phyloP scores from a whole-genome alignment of 2,113 vertebrate species.

The Tylochromis polylepis region DNA sequence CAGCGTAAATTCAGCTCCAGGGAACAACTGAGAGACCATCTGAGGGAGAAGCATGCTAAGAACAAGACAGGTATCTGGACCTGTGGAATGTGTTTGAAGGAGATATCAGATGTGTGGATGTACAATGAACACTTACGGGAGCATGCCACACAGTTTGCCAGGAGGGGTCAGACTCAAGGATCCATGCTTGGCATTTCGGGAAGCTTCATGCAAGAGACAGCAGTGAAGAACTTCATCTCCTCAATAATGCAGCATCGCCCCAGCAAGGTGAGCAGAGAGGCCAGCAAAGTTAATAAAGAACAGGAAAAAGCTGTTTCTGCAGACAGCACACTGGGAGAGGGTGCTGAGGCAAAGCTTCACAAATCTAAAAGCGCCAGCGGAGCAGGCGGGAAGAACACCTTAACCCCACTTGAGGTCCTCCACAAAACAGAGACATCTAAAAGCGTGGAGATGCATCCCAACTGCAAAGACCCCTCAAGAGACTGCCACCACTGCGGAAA shows the following conservation, averaged over 20 bases:
- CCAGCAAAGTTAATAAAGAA: conserved; percentile 51
- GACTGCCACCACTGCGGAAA: conserved; percentile 98
- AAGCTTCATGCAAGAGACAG: conserved; percentile 76
- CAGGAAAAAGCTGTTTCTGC: conserved; percentile 48
- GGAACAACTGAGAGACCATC: conserved; percentile 89
- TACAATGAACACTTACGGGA: conserved; percentile 95
- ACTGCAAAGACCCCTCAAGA: conserved; percentile 94
- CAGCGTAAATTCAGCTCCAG: conserved; percentile 94
- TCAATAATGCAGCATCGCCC: conserved; percentile 80
- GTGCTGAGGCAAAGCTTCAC: conserved; percentile 43
- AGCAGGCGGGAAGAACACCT: conserved; percentile 45
- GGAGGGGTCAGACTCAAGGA: conserved; percentile 84
- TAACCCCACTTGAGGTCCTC: conserved; percentile 66
- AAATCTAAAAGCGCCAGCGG: conserved; percentile 62
- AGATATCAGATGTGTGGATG: conserved; percentile 95
- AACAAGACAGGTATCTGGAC: conserved; percentile 91
- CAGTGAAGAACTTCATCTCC: conserved; percentile 83
- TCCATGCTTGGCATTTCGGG: conserved; percentile 77
- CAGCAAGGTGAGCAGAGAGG: conserved; percentile 68
- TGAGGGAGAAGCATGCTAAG: conserved; percentile 90
- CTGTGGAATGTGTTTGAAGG: conserved; percentile 95
- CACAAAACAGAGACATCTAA: conserved; percentile 74
- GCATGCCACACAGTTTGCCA: conserved; percentile 90
- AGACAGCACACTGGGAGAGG: conserved; percentile 50
- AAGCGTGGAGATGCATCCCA: conserved; percentile 81